Base-by-base conservation (phyloP, 2,888 invertebrate species). In the Eilema depressum region DNA sequence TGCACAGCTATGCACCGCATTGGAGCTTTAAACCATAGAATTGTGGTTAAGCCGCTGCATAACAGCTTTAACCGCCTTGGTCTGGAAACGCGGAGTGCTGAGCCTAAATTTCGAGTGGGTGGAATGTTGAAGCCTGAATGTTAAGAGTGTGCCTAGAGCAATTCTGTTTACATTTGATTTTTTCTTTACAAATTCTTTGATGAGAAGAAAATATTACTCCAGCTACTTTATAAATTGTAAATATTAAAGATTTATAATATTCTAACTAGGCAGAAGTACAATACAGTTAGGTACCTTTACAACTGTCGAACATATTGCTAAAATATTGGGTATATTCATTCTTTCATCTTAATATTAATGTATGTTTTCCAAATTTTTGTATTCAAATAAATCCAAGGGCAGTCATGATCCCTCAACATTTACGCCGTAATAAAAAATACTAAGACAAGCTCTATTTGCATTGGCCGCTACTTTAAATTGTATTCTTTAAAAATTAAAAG, bases 21-120 rank as follows among this genome's bases (percentile, higher is more conserved):
- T 74, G 73, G 71, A 76, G 71, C 74, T 66, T 77, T 81, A 74
- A 77, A 75, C 75, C 77, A 79, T 80, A 70, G 82, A 79, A 76
- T 79, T 80, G 80, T 67, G 80, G 82, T 81, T 81, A 69, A 79
- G 70, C 77, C 74, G 60, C 80, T 74, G 70, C 77, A 82, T 80
- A 81, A 82, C 82, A 79, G 82, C 80, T 73, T 75, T 81, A 81
- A 80, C 79, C 68, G 82, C 82, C 80, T 79, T 79, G 75, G 73
- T 56, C 69, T 70, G 33, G 25, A 65, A 61, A 70, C 28, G 61
- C 53, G 20, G 65, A 70, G 62, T 60, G 61, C 66, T 62, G 37
- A 62, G 61, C 25, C 64, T 47, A 69, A 81, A 76, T 81, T 75
- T 70, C 66, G 57, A 79, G 65, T 71, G 77, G 75, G 77, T 67